Conservation (phyloP, 2,797 vertebrate species). For the Squalus acanthias region DNA sequence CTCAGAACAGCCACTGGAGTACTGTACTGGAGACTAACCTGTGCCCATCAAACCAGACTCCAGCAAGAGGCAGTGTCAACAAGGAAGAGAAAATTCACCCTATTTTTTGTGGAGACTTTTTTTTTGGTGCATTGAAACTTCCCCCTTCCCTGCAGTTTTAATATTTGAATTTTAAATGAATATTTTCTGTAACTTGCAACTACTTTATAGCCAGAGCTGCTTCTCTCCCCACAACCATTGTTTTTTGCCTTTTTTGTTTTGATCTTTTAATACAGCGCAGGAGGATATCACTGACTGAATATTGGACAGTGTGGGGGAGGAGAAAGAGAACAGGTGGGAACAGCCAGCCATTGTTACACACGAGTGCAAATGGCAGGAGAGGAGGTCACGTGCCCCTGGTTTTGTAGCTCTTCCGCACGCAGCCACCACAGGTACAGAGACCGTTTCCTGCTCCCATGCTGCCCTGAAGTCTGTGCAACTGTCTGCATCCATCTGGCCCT, state of each 20-base stretch:
- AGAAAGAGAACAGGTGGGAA: background rate
- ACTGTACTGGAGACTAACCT: background rate
- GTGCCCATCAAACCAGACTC: background rate
- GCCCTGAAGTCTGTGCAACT: background rate
- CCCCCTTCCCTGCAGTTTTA: background rate
- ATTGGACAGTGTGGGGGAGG: background rate
- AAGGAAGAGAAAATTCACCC: background rate
- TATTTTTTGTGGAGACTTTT: too few relatives aligned
- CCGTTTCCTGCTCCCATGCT: background rate
- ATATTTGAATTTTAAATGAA: background rate
- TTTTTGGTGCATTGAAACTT: background rate
- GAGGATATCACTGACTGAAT: background rate
- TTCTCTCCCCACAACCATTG: too few relatives aligned
- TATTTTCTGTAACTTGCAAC: background rate
- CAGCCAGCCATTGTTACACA: background rate
- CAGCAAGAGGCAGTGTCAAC: background rate
- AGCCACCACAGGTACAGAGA: background rate
- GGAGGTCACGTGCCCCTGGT: background rate
- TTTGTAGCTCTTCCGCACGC: background rate
- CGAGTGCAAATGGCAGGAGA: background rate
- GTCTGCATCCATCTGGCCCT: background rate
- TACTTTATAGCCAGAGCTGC: too few relatives aligned
- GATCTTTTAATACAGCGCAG: background rate
- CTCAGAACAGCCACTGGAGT: background rate
- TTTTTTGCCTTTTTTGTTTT: background rate